Percentiles rank a stretch among this genome's conserved stretches.
Conservation (phyloP, 2,888 invertebrate species). For the Urechis unicinctus region DNA sequence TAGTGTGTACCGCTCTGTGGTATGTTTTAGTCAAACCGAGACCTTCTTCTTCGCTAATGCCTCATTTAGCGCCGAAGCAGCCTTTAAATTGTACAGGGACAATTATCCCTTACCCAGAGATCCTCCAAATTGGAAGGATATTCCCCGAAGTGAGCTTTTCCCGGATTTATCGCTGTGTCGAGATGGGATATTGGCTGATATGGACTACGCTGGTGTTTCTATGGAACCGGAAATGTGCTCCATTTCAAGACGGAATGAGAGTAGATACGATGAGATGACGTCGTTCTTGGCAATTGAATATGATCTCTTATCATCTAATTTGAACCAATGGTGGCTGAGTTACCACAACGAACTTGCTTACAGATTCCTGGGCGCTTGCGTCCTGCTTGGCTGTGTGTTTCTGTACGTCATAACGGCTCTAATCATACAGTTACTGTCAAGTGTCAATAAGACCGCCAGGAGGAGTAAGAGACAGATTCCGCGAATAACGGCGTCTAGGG, state of each 20-base stretch:
- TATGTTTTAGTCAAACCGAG: conserved; percentile 24
- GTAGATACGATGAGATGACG: conserved; percentile 16
- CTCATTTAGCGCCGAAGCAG: conserved; percentile 20
- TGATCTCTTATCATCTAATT: too few relatives aligned
- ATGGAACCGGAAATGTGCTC: conserved; percentile 18
- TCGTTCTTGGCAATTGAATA: background rate
- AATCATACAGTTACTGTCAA: background rate
- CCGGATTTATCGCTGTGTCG: conserved; percentile 19
- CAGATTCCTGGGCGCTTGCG: background rate
- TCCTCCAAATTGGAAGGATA: background rate
- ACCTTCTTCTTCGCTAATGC: conserved; percentile 24
- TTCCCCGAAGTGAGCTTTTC: too few relatives aligned
- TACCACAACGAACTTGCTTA: background rate
- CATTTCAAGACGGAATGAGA: conserved; percentile 22
- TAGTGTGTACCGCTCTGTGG: conserved; percentile 18
- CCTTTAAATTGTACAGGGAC: conserved; percentile 18
- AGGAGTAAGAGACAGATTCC: background rate
- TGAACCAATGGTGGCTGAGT: too few relatives aligned
- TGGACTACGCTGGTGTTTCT: conserved; percentile 20
- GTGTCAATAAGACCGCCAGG: background rate
- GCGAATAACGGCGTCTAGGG: background rate
- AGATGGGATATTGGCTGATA: conserved; percentile 19
- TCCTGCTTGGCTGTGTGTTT: background rate
- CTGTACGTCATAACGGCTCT: background rate
- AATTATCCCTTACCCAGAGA: conserved; percentile 12